A percentile compares a stretch with the other conserved stretches of the same genome.
These are phyloP conservation scores for Contarinia nasturtii DNA, from an alignment of 1,140 invertebrate species.

Conservation along the genomic window DNA sequence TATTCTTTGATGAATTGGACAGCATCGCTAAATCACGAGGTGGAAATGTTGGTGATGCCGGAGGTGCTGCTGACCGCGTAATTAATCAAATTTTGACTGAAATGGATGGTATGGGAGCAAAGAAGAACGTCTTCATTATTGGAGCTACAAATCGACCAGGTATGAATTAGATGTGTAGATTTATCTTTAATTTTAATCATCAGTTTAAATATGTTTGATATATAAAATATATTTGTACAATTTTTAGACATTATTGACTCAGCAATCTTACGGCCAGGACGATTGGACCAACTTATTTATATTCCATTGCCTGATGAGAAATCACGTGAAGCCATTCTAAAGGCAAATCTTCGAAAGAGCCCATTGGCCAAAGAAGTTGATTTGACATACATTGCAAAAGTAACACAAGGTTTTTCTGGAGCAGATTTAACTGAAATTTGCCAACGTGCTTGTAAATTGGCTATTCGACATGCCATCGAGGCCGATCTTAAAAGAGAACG, in stretches of 20 bases:
- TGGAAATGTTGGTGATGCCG: slow-evolving; percentile 91
- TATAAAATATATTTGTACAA: slow-evolving; percentile 9
- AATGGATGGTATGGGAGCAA: slow-evolving; percentile 99
- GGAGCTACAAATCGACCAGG: slow-evolving; percentile 39
- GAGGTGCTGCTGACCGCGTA: slow-evolving; percentile 95
- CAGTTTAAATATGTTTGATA: slow-evolving; percentile 1
- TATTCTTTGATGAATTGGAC: slow-evolving; percentile 99
- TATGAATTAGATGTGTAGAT: not conserved
- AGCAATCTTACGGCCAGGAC: slow-evolving; percentile 92
- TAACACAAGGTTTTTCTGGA: slow-evolving; percentile 93
- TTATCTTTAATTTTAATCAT: too few relatives aligned
- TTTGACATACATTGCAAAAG: slow-evolving; percentile 84
- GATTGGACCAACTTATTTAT: slow-evolving; percentile 98
- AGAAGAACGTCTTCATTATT: slow-evolving; percentile 99
- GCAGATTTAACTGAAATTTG: slow-evolving; percentile 99
- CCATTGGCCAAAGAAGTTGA: slow-evolving; percentile 94
- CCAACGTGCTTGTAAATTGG: slow-evolving; percentile 96
- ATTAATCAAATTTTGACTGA: slow-evolving; percentile 99
- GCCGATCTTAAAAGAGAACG: slow-evolving; percentile 80
- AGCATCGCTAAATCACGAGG: slow-evolving; percentile 98
- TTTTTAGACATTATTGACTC: slow-evolving; percentile 88
- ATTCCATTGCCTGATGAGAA: slow-evolving; percentile 98
- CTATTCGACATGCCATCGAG: slow-evolving; percentile 96
- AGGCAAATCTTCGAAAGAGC: slow-evolving; percentile 90
- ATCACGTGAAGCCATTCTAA: slow-evolving; percentile 88